Evolutionary conservation across 2,797 vertebrate genomes (phyloP).

Genomic region (Brachyalestes nurse): DNA sequence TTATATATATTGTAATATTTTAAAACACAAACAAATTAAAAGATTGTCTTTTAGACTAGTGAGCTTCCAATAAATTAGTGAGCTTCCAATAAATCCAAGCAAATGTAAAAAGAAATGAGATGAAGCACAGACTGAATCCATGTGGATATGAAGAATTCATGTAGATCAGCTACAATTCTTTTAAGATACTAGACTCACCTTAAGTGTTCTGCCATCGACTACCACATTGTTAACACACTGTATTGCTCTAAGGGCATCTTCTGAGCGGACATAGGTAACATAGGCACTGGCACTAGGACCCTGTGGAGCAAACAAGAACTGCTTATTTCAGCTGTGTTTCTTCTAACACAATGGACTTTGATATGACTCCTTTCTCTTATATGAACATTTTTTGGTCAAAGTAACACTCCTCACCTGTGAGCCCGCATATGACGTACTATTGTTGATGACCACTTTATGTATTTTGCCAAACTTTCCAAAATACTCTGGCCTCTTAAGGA

Average conservation of each 20-base stretch:
- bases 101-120: neutral
- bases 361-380: too few species aligned
- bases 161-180: neutral
- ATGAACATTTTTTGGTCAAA: neutral
- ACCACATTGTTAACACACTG: conserved; percentile 99
- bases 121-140: neutral
- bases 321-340: neutral
- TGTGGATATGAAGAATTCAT: neutral
- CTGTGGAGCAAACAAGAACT: conserved; percentile 69
- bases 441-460: conserved; percentile 99
- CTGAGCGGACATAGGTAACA: conserved; percentile 97
- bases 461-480: conserved; percentile 99
- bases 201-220: conserved; percentile 97
- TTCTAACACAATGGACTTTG: neutral
- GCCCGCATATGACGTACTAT: conserved; percentile 99
- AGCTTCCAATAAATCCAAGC: neutral
- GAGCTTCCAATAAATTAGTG: neutral
- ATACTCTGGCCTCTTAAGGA: conserved; percentile 98
- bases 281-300: conserved; percentile 99
- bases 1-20: neutral
- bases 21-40: conserved; percentile 6
- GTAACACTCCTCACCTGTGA: conserved; percentile 87
- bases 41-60: neutral
- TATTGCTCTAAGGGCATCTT: conserved; percentile 98
- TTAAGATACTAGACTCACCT: conserved; percentile 76